These are phyloP conservation scores for Naja naja DNA, from an alignment of 2,113 vertebrate genomes.

Conservation along the genomic window DNA sequence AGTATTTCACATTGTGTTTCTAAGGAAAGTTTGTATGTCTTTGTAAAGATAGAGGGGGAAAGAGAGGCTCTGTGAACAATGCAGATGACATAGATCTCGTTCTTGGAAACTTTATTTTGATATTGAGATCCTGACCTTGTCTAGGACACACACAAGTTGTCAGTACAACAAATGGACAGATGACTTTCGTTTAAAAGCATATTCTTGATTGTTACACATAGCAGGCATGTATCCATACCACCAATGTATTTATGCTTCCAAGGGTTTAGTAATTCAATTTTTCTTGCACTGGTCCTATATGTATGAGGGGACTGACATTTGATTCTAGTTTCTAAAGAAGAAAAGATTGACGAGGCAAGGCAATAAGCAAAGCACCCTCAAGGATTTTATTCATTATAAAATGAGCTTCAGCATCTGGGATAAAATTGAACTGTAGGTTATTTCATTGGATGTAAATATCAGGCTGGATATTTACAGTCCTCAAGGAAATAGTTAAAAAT, in stretches of 20 bases:
- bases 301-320: constrained; percentile 8
- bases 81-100: constrained; percentile 54
- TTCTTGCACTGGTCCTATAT: neutral
- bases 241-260: neutral
- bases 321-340: constrained; percentile 59
- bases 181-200: constrained; percentile 55
- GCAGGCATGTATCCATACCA: neutral
- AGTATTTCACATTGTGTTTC: neutral
- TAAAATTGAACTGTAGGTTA: constrained; percentile 40
- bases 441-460: constrained; percentile 55
- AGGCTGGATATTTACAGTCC: constrained; percentile 40
- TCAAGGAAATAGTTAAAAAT: constrained; percentile 66
- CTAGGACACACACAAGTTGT: constrained; percentile 60
- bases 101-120: constrained; percentile 42
- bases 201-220: neutral
- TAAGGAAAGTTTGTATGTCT: constrained; percentile 20
- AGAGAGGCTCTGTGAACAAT: constrained; percentile 27
- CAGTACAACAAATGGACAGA: constrained; percentile 47
- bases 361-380: constrained; percentile 57
- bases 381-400: constrained; percentile 19
- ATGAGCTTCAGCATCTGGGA: constrained; percentile 21
- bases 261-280: neutral
- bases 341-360: constrained; percentile 46
- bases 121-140: constrained; percentile 66
- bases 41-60: constrained; percentile 18